Conservation (phyloP, 2,888 invertebrate species). For the Synergus umbraculus region DNA sequence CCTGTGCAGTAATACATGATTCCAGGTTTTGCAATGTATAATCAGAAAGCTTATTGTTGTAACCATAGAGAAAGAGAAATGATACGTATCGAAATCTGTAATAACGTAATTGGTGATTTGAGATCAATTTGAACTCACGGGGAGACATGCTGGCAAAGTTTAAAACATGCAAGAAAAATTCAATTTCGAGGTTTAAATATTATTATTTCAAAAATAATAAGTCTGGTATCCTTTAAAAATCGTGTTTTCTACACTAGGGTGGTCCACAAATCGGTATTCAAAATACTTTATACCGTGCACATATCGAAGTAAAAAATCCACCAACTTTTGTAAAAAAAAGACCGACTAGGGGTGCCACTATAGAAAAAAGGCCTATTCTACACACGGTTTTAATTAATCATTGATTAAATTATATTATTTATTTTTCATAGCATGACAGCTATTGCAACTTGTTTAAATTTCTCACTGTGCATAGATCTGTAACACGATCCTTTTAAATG, state of each 20-base stretch:
- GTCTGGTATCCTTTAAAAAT: too few relatives aligned
- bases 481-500: slow-evolving; percentile 66
- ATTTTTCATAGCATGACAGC: slow-evolving; percentile 24
- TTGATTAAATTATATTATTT: background rate
- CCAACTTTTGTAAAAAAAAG: too few relatives aligned
- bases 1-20: background rate
- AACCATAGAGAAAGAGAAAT: slow-evolving; percentile 31
- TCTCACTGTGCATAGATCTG: slow-evolving; percentile 64
- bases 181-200: background rate
- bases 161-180: background rate
- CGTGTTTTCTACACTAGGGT: too few relatives aligned
- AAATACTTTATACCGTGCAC: too few relatives aligned
- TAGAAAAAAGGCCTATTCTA: too few relatives aligned
- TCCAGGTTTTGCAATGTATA: slow-evolving; percentile 9
- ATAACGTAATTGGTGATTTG: slow-evolving; percentile 12
- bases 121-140: background rate
- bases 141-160: background rate
- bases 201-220: too few relatives aligned
- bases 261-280: too few relatives aligned
- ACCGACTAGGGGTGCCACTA: too few relatives aligned
- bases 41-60: slow-evolving; percentile 8
- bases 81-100: slow-evolving; percentile 11
- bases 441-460: slow-evolving; percentile 60
- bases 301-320: too few relatives aligned
- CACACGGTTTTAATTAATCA: background rate